These are phyloP conservation scores for Semnornis frantzii DNA, from an alignment of 2,113 vertebrate species.

Conservation along the genomic window DNA sequence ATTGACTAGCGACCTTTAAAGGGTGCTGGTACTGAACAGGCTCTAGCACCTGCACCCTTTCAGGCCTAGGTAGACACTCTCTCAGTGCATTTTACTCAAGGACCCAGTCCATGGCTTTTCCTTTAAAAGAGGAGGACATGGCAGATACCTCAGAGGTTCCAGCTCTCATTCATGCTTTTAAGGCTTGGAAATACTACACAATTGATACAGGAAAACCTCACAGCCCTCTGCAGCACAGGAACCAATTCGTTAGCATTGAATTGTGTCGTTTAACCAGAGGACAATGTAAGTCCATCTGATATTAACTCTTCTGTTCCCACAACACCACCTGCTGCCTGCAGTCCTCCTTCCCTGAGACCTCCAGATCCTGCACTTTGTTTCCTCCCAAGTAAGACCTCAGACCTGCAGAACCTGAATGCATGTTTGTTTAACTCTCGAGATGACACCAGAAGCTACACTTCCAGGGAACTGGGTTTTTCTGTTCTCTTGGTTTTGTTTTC, in stretches of 20 bases:
- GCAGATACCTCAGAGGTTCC: neutral
- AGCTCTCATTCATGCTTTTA: neutral
- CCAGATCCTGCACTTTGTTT: neutral
- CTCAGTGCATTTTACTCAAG: neutral
- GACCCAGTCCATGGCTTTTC: neutral
- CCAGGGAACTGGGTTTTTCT: neutral
- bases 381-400: neutral
- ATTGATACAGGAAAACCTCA: neutral
- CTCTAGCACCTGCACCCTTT: fast-evolving
- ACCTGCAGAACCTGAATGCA: neutral
- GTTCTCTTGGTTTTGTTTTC: neutral
- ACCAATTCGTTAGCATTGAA: neutral
- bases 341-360: neutral
- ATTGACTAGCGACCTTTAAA: neutral
- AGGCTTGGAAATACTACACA: neutral
- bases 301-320: neutral
- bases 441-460: neutral
- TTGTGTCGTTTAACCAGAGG: neutral
- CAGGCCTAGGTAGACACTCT: neutral
- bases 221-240: neutral
- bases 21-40: neutral
- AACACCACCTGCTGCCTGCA: neutral
- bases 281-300: neutral
- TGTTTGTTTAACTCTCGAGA: neutral
- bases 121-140: neutral